Evolutionary conservation across 2,888 invertebrate genomes (phyloP).

Genomic region (Archips xylosteana): DNA sequence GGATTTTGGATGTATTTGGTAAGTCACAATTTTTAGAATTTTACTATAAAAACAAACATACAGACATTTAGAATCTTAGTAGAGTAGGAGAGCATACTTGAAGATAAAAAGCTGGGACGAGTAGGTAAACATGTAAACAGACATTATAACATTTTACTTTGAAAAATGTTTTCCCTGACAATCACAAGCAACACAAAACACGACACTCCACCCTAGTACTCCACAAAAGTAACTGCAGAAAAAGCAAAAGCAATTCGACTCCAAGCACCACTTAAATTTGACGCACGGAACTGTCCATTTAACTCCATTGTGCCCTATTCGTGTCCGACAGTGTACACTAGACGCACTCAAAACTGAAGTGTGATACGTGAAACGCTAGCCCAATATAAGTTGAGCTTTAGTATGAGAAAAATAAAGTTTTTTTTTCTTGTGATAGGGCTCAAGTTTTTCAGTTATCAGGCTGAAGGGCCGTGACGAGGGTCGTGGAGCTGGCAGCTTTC

Average conservation of each 20-base stretch:
- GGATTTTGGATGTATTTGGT: no score
- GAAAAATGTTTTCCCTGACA: background rate
- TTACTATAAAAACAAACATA: no score
- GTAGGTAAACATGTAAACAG: no score
- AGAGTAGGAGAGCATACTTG: no score
- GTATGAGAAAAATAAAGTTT: background rate
- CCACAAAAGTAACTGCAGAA: constrained; percentile 28
- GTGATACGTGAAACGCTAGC: background rate
- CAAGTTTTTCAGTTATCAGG: background rate
- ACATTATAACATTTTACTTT: background rate
- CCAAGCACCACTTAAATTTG: constrained; percentile 31
- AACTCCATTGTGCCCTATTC: constrained; percentile 35
- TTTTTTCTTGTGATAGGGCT: background rate
- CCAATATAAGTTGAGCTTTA: background rate
- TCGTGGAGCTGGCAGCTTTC: constrained; percentile 24
- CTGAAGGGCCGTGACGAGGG: constrained; percentile 21
- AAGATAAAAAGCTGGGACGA: no score
- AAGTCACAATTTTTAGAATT: no score
- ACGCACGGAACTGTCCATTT: constrained; percentile 35
- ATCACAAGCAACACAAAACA: background rate
- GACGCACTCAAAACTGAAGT: background rate
- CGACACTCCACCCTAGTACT: constrained; percentile 10
- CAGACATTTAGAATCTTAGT: no score
- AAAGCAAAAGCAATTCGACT: constrained; percentile 33
- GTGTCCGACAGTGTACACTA: constrained; percentile 38